A percentile compares a stretch with the other conserved stretches of the same genome.
These are phyloP conservation scores for Onchidella celtica DNA, from an alignment of 2,888 invertebrate genomes.

Conservation along the genomic window DNA sequence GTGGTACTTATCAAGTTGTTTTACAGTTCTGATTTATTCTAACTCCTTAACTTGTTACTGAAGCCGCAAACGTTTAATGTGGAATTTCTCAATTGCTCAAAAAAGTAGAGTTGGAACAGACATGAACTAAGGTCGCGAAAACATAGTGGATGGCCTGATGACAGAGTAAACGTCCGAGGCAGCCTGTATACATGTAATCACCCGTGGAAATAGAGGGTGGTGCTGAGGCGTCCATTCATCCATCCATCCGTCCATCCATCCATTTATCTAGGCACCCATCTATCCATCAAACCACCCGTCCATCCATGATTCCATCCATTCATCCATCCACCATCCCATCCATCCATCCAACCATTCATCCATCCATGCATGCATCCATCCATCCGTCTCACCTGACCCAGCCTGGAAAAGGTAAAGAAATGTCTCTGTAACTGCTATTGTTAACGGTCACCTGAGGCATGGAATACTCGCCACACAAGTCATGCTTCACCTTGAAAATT, in stretches of 20 bases:
- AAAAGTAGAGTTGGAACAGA: no score
- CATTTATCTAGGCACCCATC: not conserved
- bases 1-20: no score
- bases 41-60: no score
- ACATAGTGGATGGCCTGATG: no score
- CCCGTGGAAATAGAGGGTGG: no score
- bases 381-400: not conserved
- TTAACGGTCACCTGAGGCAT: not conserved
- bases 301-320: not conserved
- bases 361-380: conserved; percentile 1
- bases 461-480: not conserved
- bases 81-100: no score
- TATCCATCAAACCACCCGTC: not conserved
- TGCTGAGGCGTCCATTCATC: not conserved
- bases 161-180: no score
- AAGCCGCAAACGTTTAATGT: no score
- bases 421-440: not conserved
- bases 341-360: conserved; percentile 16
- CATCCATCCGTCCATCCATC: conserved; percentile 1
- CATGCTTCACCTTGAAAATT: no score
- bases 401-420: not conserved
- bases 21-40: no score
- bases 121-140: no score
- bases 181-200: no score
- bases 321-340: conserved; percentile 12